Base-by-base conservation (phyloP, 1,140 invertebrate genomes). In the Pygmarrhopalites habei region DNA sequence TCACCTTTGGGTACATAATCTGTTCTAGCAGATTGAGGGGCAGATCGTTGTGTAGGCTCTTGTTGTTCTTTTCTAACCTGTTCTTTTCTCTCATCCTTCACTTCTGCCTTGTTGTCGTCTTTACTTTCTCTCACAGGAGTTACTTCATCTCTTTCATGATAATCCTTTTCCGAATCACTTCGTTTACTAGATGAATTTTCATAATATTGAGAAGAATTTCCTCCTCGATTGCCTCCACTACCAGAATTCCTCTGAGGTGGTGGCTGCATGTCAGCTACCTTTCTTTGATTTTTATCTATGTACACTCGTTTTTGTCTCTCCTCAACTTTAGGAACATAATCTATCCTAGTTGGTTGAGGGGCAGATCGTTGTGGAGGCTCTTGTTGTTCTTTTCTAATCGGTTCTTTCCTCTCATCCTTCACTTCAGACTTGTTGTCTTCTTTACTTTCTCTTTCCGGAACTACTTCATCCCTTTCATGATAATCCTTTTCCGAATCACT, bases 251-350 rank as follows among this genome's bases (percentile, higher is more conserved):
- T 65, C 30, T 56, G 56, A 41, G 32, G 32, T n/a, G n/a, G n/a
- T n/a, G 56, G 52, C 39, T 44, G 64, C 66, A 68, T 68, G 26
- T 68, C 62, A 43, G 64, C 62, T n/a, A 68, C 66, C 49, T 64
- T 68, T 52, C 61, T 61, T 58, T 68, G 66, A 23, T 61, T 57
- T 5, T 32, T 32, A 7, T n/a, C 12, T 39, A 68, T 64, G 55
- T 58, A 58, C 10, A 68, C 59, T 47, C 66, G 30, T 29, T 59
- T 60, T 23, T 57, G 66, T 10, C 32, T 30, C n/a, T 52, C 49
- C n/a, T 52, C 49, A 28, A 2, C 5, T 21, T 56, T 56, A 7
- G 49, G 49, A 7, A 12, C 7, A 49, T n/a, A 25, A 55, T 49
- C 32, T 55, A n/a, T n/a, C n/a, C n/a, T n/a, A n/a, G n/a, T n/a